Base-by-base conservation (phyloP, 2,888 invertebrate genomes). In the Pherbina coryleti region DNA sequence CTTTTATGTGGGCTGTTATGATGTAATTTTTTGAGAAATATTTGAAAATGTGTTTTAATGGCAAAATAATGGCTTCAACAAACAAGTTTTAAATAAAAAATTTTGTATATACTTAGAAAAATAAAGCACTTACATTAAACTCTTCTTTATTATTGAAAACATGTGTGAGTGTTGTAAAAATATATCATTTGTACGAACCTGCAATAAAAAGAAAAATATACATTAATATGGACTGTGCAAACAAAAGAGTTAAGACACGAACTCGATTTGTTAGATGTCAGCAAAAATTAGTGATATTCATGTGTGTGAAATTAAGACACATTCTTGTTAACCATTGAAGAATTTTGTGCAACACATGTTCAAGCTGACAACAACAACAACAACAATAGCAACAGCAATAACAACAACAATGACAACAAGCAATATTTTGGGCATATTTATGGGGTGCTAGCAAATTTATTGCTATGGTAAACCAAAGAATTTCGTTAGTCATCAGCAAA, bases 221-320 rank as follows among this genome's bases (percentile, higher is more conserved):
- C 51, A 55, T 28, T 37, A 71, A 57, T 17, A 51, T 69, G 17
- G 11, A 8, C 57, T 25, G 25, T 25, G 44, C 44, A 69, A 69
- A 69, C 49, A 69, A 69, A 69, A 69, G 69, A 69, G 25, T 69
- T 69, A 14, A 22, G 66, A 25, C 28, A 28, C 44, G 25, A 69
- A 69, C 22, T 9, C 37, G 37, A 19, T 19, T 66, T 22, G 19
- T 37, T 37, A 7, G 44, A 34, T 49, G 69, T 49, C 17, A 44
- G 51, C 44, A 19, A 66, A 66, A 28, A 9, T 25, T 28, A n/a
- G 64, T 64, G 31, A 7, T 34, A n/a, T 8, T 60, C 14, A 14
- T 28, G 22, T 28, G 60, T 28, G 34, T n/a, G 34, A 14, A 64
- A 64, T 34, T 64, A 64, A 64, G 28, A 34, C 64, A 64, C 31